Conservation (phyloP, 2,888 invertebrate genomes). For the Dynastes maya region DNA sequence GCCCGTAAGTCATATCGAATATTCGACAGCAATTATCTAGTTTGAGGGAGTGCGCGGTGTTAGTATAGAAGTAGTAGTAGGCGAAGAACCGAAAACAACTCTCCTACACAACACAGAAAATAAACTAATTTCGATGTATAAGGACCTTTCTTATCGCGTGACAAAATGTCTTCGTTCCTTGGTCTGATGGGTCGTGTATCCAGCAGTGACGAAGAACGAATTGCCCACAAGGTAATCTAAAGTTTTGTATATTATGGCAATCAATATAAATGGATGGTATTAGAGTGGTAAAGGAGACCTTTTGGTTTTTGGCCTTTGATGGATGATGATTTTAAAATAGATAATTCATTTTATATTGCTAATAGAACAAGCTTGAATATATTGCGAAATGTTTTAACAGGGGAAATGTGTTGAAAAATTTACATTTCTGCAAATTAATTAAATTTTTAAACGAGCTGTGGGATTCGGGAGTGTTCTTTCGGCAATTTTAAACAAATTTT, state of each 20-base stretch:
- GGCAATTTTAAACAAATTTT: no score
- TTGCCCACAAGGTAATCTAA: constrained; percentile 35
- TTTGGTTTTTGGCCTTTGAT: not conserved
- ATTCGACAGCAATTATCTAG: constrained; percentile 43
- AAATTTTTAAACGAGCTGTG: no score
- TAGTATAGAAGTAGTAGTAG: constrained; percentile 13
- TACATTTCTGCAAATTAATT: no score
- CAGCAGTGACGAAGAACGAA: constrained; percentile 3
- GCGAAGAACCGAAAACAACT: constrained; percentile 36
- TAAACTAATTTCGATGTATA: constrained; percentile 49
- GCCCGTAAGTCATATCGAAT: constrained; percentile 45
- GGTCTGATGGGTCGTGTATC: not conserved
- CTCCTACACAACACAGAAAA: constrained; percentile 17
- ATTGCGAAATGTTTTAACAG: no score
- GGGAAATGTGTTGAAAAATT: no score
- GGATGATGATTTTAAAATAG: constrained; percentile 27
- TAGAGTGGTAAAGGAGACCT: constrained; percentile 1
- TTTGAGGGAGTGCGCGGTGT: constrained; percentile 30
- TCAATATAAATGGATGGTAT: constrained; percentile 47
- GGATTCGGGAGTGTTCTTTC: no score
- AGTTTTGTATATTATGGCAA: constrained; percentile 42
- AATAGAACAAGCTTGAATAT: not conserved
- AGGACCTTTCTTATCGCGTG: constrained; percentile 48
- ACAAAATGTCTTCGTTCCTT: constrained; percentile 37
- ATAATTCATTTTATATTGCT: not conserved